A percentile compares a stretch with the other conserved stretches of the same genome.
Evolutionary conservation across 2,797 vertebrate genomes (phyloP).

Genomic region (Poecilia gillii): DNA sequence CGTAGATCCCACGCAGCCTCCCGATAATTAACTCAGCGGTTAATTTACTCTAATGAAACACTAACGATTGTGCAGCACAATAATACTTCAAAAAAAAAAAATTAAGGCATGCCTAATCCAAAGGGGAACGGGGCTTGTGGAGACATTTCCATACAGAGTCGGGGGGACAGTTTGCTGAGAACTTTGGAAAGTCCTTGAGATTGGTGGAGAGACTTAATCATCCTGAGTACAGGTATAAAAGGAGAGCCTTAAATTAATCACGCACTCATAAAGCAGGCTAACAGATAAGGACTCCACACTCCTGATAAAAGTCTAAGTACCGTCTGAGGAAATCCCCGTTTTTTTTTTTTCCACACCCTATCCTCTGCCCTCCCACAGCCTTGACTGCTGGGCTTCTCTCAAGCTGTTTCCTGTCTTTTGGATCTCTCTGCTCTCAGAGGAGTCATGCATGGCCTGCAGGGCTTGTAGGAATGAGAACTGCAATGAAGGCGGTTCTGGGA

Average conservation of each 20-base stretch:
- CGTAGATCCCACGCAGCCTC: conserved; percentile 40
- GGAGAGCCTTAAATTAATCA: conserved; percentile 12
- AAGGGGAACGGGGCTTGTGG: conserved; percentile 4
- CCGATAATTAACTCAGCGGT: conserved; percentile 43
- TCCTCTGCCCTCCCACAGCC: conserved; percentile 76
- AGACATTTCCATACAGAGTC: conserved; percentile 24
- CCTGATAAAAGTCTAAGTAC: conserved; percentile 56
- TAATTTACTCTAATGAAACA: conserved; percentile 38
- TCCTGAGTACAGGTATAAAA: background rate
- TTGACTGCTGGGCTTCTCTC: conserved; percentile 81
- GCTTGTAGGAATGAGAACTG: conserved; percentile 52
- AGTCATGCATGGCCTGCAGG: conserved; percentile 68
- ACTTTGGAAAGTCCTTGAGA: conserved; percentile 22
- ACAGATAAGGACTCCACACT: conserved; percentile 42
- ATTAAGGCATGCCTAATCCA: background rate
- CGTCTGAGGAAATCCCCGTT: conserved; percentile 79
- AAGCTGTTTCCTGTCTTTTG: conserved; percentile 88
- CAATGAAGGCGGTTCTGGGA: conserved; percentile 42
- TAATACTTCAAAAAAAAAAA: background rate
- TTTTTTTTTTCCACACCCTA: conserved; percentile 52
- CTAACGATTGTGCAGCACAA: conserved; percentile 11
- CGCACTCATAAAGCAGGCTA: conserved; percentile 5
- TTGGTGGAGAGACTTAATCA: background rate
- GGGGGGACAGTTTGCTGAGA: background rate
- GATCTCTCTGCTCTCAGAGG: conserved; percentile 75